Percentiles rank a stretch among this genome's conserved stretches.
phyloP scores from a whole-genome alignment of 2,888 invertebrate species.

The Melangyna quadrimaculata region DNA sequence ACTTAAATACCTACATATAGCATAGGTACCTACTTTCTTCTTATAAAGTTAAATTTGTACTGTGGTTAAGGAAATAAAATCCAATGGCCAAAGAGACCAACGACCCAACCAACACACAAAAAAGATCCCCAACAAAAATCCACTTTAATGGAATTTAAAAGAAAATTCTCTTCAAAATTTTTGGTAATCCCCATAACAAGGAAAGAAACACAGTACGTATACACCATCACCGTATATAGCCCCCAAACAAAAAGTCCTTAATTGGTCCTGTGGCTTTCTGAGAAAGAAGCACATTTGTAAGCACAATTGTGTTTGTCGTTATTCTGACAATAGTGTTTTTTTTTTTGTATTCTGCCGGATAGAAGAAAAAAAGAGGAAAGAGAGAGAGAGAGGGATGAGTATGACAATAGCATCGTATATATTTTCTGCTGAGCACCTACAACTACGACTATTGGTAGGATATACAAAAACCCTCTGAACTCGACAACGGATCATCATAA shows the following conservation, averaged over 20 bases:
- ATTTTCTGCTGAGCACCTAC: conserved; percentile 41
- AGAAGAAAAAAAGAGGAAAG: neutral
- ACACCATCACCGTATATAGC: too few relatives aligned
- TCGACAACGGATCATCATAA: conserved; percentile 66
- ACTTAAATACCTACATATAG: neutral
- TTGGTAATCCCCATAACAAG: conserved; percentile 24
- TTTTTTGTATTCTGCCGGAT: neutral
- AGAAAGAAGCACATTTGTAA: conserved; percentile 50
- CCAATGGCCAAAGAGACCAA: neutral
- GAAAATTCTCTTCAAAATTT: conserved; percentile 46
- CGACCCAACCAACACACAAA: neutral
- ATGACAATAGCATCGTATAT: conserved; percentile 24
- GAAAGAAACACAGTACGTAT: neutral
- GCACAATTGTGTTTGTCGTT: conserved; percentile 62
- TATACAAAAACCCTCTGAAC: neutral
- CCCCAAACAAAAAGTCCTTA: conserved; percentile 46
- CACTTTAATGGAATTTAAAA: conserved; percentile 58
- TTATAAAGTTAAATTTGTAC: neutral
- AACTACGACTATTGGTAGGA: neutral
- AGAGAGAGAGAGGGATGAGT: neutral
- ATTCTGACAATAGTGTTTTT: conserved; percentile 20
- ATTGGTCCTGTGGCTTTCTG: conserved; percentile 66
- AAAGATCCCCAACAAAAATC: neutral
- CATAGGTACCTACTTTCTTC: neutral
- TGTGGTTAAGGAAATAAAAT: conserved; percentile 3